Conservation (phyloP, 2,113 vertebrate genomes). For the Silurus asotus region DNA sequence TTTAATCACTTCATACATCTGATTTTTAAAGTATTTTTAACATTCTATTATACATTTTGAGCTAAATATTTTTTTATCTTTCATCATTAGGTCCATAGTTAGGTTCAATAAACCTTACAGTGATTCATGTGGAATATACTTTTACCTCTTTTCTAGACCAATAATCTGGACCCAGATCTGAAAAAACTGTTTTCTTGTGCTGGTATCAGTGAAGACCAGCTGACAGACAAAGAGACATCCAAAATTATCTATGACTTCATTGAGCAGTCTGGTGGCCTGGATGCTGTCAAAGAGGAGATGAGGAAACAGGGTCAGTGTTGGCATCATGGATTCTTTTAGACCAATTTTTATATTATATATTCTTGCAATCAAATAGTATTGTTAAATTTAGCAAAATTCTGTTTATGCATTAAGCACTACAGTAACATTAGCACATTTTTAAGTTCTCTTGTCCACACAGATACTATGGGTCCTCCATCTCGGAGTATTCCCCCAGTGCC, state of each 20-base stretch:
- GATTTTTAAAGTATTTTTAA: not conserved
- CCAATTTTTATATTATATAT: not conserved
- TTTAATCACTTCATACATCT: not conserved
- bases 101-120: not conserved
- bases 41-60: not conserved
- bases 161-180: slow-evolving; percentile 75
- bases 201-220: slow-evolving; percentile 78
- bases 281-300: slow-evolving; percentile 76
- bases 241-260: slow-evolving; percentile 81
- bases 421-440: not conserved
- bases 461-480: slow-evolving; percentile 28
- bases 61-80: not conserved
- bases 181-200: slow-evolving; percentile 73
- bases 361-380: not conserved
- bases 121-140: not conserved
- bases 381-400: not conserved
- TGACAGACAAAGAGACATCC: slow-evolving; percentile 77
- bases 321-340: not conserved
- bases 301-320: slow-evolving; percentile 67
- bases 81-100: not conserved
- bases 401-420: too few species aligned
- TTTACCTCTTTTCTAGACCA: slow-evolving; percentile 49
- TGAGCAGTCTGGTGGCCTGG: slow-evolving; percentile 76
- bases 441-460: slow-evolving; percentile 12
- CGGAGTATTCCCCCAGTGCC: slow-evolving; percentile 41